Base-by-base conservation (phyloP, 2,797 vertebrate genomes). In the Fistularia tabacaria region DNA sequence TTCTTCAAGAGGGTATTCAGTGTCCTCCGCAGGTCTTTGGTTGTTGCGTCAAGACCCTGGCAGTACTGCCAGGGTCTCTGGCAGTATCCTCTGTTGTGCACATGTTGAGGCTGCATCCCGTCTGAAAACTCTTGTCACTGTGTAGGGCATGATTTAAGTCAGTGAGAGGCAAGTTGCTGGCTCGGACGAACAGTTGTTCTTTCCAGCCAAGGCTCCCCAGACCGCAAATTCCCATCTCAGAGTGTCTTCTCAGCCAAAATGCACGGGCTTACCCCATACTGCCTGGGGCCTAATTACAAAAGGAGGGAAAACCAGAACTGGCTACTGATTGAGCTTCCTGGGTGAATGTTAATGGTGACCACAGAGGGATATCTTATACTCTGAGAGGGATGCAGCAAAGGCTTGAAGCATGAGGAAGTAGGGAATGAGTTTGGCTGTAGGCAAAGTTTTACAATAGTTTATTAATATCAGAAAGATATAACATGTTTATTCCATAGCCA, bases 261-360 rank as follows among this genome's bases (percentile, higher is more conserved):
- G 81, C 74, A 77, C 57, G 59, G 71, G 75, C 76, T 65, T 66
- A 80, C 76, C 81, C 87, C 84, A 87, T 79, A 85, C 71, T 72
- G 78, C 76, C 77, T 25, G 15, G 60, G 54, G 76, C 69, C 84
- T 83, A 81, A 85, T 86, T 80, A 84, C 70, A 77, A 70, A 76
- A 71, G 57, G 73, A 75, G 75, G 76, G 67, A 70, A 74, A 78
- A 83, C 56, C 61, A 64, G 77, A 83, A 74, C 60, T 85, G 79
- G 76, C 80, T 82, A 80, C 85, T 85, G 86, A 86, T 84, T 85
- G 77, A 79, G 81, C 87, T 86, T 89, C 84, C 86, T 85, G 86
- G 84, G 83, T 89, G 87, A 89, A 82, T 76, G 73, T 83, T 74
- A 71, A 79, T 86, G 73, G 75, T 60, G 72, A 85, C 83, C 81